phyloP scores from a whole-genome alignment of 2,888 invertebrate species.

The Pristionchus entomophagus region DNA sequence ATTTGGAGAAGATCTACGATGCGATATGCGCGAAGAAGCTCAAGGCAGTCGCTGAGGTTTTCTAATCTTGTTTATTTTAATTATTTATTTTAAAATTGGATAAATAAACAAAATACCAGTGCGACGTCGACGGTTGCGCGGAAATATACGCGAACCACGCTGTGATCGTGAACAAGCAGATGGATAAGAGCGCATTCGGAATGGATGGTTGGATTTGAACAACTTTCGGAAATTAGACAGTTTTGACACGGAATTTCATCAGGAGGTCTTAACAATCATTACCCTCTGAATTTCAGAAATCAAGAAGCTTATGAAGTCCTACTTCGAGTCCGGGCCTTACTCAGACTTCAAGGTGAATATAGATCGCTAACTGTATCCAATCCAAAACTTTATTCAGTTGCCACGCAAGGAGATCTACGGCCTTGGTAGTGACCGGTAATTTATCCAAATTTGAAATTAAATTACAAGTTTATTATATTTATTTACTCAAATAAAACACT shows the following conservation, averaged over 20 bases:
- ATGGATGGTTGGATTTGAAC: not conserved
- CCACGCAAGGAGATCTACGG: constrained; percentile 6
- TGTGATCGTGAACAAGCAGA: not conserved
- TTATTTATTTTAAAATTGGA: not conserved
- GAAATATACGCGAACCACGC: not conserved
- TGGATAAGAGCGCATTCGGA: not conserved
- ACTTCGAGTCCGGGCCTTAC: not conserved
- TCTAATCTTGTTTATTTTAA: not conserved
- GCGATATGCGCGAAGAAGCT: not conserved
- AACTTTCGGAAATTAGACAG: no score
- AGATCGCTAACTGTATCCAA: no score
- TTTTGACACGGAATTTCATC: no score
- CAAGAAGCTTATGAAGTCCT: not conserved
- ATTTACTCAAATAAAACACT: no score
- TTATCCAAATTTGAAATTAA: no score
- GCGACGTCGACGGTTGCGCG: not conserved
- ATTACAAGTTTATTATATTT: no score
- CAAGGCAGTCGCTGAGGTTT: not conserved
- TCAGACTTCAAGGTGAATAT: not conserved
- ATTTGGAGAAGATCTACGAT: not conserved
- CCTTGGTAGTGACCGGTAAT: not conserved
- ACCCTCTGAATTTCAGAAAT: not conserved
- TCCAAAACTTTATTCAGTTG: not conserved
- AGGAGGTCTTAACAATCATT: no score
- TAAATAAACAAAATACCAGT: not conserved